These are phyloP conservation scores for Procapra przewalskii DNA, from an alignment of 2,113 vertebrate species.

Conservation along the genomic window DNA sequence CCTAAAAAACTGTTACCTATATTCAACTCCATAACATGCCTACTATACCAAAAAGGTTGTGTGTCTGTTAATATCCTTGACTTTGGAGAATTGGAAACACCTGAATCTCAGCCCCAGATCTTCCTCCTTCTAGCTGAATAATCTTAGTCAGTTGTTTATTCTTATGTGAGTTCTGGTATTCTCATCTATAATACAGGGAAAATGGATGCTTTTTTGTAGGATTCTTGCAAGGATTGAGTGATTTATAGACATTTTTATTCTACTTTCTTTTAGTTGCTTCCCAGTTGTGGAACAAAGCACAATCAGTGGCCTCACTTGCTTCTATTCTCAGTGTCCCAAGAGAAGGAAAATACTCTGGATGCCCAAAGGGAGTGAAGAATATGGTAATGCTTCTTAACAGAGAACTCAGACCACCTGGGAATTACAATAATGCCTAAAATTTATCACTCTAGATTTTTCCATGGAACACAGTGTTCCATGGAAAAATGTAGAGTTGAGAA, in stretches of 20 bases:
- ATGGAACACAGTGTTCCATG: neutral
- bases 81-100: neutral
- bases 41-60: neutral
- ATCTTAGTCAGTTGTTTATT: neutral
- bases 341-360: neutral
- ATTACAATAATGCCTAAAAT: neutral
- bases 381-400: neutral
- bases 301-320: neutral
- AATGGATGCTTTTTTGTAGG: neutral
- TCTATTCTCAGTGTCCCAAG: neutral
- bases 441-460: neutral
- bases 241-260: neutral
- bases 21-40: neutral
- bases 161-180: neutral
- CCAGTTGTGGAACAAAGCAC: neutral
- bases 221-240: neutral
- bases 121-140: neutral
- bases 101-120: neutral
- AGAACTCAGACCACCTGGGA: neutral
- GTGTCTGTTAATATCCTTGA: neutral
- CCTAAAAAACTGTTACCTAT: neutral
- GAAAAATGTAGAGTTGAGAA: neutral
- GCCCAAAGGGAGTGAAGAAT: neutral
- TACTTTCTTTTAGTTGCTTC: neutral
- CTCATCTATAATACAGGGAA: neutral